Conservation (phyloP, 2,888 invertebrate genomes). For the Acleris sparsana region DNA sequence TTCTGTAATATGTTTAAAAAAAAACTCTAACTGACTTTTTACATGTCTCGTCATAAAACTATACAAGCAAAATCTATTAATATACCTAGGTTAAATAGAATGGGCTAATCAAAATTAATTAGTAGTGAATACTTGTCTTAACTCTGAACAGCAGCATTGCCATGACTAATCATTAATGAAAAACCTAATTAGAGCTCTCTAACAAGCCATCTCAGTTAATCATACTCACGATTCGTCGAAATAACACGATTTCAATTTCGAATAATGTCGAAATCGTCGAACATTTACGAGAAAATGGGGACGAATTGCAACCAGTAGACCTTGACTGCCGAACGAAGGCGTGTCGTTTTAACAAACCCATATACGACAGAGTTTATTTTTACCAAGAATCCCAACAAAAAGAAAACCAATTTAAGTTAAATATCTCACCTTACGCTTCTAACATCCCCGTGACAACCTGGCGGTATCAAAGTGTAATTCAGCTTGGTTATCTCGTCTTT, state of each 20-base stretch:
- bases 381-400: slow-evolving; percentile 1
- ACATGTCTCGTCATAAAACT: no score
- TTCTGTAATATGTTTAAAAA: no score
- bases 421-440: slow-evolving; percentile 52
- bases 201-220: not conserved
- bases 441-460: slow-evolving; percentile 56
- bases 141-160: no score
- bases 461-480: slow-evolving; percentile 55
- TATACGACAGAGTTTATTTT: slow-evolving; percentile 10
- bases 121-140: no score
- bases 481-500: slow-evolving; percentile 57
- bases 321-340: slow-evolving; percentile 25
- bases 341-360: slow-evolving; percentile 16
- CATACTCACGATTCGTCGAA: not conserved
- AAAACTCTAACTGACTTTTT: no score
- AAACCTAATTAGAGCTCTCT: not conserved
- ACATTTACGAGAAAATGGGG: no score
- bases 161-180: slow-evolving; percentile 4
- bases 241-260: not conserved
- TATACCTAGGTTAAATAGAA: no score
- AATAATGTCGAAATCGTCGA: slow-evolving; percentile 3
- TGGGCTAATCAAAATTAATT: no score
- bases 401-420: not conserved
- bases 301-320: slow-evolving; percentile 7
- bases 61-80: no score